Conservation (phyloP, 2,113 vertebrate genomes). For the Anthoscopus minutus region DNA sequence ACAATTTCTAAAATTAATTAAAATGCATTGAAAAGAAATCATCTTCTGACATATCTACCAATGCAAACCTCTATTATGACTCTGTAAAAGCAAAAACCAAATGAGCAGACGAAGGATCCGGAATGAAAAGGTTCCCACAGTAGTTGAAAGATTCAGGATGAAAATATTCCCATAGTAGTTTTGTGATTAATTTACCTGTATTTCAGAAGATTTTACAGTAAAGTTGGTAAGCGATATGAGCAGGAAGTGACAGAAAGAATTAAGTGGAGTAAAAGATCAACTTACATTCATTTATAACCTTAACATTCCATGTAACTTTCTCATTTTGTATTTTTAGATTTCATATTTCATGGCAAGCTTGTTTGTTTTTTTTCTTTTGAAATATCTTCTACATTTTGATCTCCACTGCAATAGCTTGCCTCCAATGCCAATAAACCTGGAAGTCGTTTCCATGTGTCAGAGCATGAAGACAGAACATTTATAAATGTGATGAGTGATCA, state of each 20-base stretch:
- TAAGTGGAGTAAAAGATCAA: neutral
- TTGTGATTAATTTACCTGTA: neutral
- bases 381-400: neutral
- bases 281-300: neutral
- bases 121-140: neutral
- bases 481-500: slow-evolving; percentile 10
- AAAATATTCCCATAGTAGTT: neutral
- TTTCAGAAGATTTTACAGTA: neutral
- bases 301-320: neutral
- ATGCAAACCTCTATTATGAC: neutral
- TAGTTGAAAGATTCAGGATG: neutral
- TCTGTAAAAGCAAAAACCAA: neutral
- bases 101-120: neutral
- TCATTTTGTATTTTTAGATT: neutral
- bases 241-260: neutral
- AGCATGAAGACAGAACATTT: neutral
- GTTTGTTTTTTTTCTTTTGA: neutral
- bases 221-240: neutral
- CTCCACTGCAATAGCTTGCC: neutral
- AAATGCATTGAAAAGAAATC: neutral
- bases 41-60: neutral
- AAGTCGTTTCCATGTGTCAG: neutral
- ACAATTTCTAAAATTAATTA: neutral
- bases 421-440: slow-evolving; percentile 6
- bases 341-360: neutral